Conservation (phyloP, 2,113 vertebrate genomes). For the Sclerurus mexicanus region DNA sequence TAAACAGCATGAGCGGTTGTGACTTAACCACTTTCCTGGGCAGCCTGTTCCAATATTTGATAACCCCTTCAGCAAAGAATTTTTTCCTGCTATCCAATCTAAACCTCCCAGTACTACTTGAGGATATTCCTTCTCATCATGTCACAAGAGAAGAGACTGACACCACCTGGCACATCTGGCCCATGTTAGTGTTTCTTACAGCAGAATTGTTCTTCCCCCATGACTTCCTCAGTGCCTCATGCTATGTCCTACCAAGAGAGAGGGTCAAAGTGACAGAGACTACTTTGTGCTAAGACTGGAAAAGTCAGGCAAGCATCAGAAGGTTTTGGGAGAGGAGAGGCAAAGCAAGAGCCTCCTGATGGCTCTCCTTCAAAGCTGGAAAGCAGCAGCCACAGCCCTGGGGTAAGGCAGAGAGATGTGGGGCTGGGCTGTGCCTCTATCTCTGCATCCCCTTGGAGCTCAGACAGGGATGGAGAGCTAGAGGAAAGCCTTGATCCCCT, state of each 20-base stretch:
- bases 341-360: background rate
- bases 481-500: background rate
- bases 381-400: background rate
- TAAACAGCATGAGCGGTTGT: background rate
- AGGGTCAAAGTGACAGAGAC: accelerated
- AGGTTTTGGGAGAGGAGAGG: background rate
- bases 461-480: background rate
- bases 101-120: background rate
- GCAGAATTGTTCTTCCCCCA: accelerated
- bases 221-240: background rate
- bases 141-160: background rate
- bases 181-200: accelerated
- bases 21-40: background rate
- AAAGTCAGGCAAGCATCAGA: background rate
- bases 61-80: background rate
- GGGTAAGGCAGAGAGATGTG: background rate
- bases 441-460: background rate
- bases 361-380: background rate
- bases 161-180: background rate
- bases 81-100: background rate
- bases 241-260: background rate
- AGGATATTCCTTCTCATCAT: background rate
- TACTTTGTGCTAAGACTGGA: background rate
- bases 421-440: accelerated
- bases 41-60: background rate